Percentiles rank a stretch among this genome's conserved stretches.
Evolutionary conservation across 2,888 invertebrate genomes (phyloP).

Genomic region (Hemaris fuciformis): DNA sequence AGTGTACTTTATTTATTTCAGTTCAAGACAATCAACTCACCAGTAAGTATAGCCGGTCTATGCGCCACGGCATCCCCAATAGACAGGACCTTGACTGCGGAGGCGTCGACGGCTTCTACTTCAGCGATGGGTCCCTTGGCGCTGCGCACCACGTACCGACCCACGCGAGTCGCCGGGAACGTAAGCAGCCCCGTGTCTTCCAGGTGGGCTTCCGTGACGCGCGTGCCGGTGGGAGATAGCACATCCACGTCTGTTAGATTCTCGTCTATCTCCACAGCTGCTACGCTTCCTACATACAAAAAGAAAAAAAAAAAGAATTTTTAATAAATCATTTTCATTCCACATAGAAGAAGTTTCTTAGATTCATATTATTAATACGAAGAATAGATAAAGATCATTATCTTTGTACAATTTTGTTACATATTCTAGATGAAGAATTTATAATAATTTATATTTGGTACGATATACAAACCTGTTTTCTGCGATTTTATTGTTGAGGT

Average conservation of each 20-base stretch:
- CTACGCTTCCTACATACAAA: conserved; percentile 74
- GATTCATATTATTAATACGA: no score
- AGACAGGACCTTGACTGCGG: conserved; percentile 86
- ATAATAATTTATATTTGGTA: no score
- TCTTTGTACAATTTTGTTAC: not conserved
- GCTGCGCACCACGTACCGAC: conserved; percentile 85
- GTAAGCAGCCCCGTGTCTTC: conserved; percentile 84
- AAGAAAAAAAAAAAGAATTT: not conserved
- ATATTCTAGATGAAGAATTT: no score
- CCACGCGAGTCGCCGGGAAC: conserved; percentile 89
- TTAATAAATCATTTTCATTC: no score
- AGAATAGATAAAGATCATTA: no score
- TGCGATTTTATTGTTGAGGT: no score
- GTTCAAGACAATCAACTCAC: conserved; percentile 52
- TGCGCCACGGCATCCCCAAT: conserved; percentile 90
- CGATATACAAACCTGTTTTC: no score
- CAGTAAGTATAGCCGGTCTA: conserved; percentile 89
- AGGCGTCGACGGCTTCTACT: conserved; percentile 90
- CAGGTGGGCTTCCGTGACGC: conserved; percentile 82
- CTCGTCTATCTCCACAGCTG: conserved; percentile 83
- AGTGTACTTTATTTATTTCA: no score
- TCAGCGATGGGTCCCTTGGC: conserved; percentile 64
- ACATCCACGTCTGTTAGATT: conserved; percentile 86
- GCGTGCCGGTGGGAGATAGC: conserved; percentile 83
- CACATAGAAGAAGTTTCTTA: no score